Percentiles rank a stretch among this genome's conserved stretches.
These are phyloP conservation scores for Augochlora pura DNA, from an alignment of 1,140 invertebrate genomes.

Conservation along the genomic window DNA sequence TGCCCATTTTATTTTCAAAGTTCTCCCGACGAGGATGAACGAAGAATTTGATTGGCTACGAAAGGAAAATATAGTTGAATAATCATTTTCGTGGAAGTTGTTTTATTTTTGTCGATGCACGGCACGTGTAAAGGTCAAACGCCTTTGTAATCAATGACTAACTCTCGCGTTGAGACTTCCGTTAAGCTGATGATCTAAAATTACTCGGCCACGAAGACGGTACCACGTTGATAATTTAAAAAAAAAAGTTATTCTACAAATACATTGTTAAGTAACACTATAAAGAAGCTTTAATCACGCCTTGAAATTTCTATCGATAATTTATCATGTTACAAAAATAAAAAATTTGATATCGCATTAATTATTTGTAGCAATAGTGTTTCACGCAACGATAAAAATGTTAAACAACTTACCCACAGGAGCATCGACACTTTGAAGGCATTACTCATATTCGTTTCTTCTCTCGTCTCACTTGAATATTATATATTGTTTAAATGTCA, in stretches of 20 bases:
- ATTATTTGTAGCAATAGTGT: no score
- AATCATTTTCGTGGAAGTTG: not conserved
- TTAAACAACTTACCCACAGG: not conserved
- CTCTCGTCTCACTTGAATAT: not conserved
- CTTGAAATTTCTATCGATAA: no score
- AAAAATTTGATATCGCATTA: no score
- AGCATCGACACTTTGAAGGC: not conserved
- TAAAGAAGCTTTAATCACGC: not conserved
- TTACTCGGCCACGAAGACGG: not conserved
- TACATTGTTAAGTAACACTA: not conserved
- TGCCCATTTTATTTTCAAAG: not conserved
- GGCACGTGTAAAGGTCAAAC: not conserved
- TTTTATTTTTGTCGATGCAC: not conserved
- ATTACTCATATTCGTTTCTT: not conserved
- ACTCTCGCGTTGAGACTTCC: not conserved
- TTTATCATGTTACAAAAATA: no score
- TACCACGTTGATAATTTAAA: not conserved
- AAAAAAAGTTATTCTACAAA: not conserved
- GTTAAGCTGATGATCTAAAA: not conserved
- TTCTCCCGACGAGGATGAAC: not conserved
- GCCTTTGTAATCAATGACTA: constrained; percentile 14
- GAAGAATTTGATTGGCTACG: no score
- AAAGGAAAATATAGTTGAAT: not conserved
- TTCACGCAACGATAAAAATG: not conserved
- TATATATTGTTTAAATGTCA: not conserved